Base-by-base conservation (phyloP, 2,888 invertebrate genomes). In the Cistogaster globosa region DNA sequence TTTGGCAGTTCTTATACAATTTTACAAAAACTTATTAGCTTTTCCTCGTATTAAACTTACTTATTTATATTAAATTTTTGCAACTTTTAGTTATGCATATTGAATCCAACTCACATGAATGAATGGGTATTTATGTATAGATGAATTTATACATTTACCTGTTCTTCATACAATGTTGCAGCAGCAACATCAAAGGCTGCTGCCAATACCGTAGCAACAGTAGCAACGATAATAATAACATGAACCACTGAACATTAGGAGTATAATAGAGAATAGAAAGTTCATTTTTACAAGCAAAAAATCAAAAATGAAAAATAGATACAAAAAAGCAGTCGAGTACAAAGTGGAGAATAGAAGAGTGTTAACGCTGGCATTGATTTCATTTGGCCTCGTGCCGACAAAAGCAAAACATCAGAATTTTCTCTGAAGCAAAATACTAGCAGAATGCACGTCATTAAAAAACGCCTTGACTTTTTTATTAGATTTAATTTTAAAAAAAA, bases 361-460 rank as follows among this genome's bases (percentile, higher is more conserved):
- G 60, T 82, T 71, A 85, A 79, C 82, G 79, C 78, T 85, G 85
- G 85, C 85, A 85, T 85, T 85, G 85, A 82, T 85, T 82, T 82
- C 78, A 67, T 16, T 82, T 85, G 85, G 82, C 85, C 75, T 78
- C 82, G 78, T 79, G 85, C 32, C 32, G 9, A 22, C 16, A 51
- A 60, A 22, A 18, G 38, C 51, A 65, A 26, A 26, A 4, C 12
- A 57, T 4, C 62, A 32, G 51, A 65, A 18, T 68, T 36, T 32
- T 18, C 18, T 18, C 1, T 51, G 5, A 16, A 55, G 18, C n/a
- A 5, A 51, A n/a, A 16, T 51, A 51, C n/a, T n/a, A n/a, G n/a
- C n/a, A n/a, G n/a, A n/a, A n/a, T n/a, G n/a, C 16, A 51, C 16
- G 32, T 32, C 32, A 32, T 32, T 32, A 32, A 32, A n/a, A 32